phyloP scores from a whole-genome alignment of 2,113 vertebrate genomes.

The Hippocampus abdominalis region DNA sequence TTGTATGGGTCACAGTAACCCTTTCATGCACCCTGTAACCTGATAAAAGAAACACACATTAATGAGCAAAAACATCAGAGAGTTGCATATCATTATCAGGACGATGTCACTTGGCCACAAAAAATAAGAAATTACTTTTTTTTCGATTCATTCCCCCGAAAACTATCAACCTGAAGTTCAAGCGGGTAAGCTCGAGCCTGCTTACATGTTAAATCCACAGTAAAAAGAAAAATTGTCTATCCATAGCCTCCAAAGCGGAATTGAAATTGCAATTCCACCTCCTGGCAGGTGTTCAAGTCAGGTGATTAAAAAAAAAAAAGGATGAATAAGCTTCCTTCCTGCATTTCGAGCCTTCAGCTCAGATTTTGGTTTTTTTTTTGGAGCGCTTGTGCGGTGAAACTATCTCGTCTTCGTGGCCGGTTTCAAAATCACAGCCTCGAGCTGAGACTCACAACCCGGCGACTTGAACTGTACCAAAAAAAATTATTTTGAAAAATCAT shows the following conservation, averaged over 20 bases:
- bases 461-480: background rate
- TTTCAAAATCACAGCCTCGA: slow-evolving; percentile 32
- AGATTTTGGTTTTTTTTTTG: slow-evolving; percentile 9
- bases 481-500: background rate
- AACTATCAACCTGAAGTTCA: too few species aligned
- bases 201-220: too few species aligned
- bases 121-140: too few species aligned
- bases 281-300: background rate
- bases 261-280: background rate
- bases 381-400: slow-evolving; percentile 7
- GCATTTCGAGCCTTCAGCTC: slow-evolving; percentile 10
- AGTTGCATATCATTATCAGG: background rate
- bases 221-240: background rate
- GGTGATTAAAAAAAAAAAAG: slow-evolving; percentile 2
- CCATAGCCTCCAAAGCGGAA: background rate
- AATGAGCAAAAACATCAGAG: too few species aligned
- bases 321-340: slow-evolving; percentile 14
- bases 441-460: slow-evolving; percentile 15
- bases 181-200: too few species aligned
- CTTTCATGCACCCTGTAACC: too few species aligned
- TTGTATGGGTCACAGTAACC: too few species aligned
- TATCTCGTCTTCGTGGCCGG: slow-evolving; percentile 19
- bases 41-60: too few species aligned
- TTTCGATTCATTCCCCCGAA: too few species aligned
- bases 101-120: background rate